These are phyloP conservation scores for Orchesella cincta DNA, from an alignment of 1,140 invertebrate species.

Conservation along the genomic window DNA sequence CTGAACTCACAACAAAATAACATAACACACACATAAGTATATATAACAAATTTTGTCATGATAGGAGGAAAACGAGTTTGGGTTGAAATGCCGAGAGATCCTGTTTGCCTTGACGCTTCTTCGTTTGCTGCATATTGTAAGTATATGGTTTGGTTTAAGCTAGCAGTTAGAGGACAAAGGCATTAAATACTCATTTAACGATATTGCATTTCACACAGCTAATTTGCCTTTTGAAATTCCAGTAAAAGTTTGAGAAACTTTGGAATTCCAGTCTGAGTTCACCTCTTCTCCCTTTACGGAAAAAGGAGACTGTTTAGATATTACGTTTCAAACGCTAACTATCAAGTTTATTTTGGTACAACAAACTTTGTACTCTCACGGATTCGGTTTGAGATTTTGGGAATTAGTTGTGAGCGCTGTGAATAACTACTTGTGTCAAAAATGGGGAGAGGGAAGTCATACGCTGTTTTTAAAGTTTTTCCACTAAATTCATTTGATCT, in stretches of 20 bases:
- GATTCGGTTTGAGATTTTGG: constrained; percentile 19
- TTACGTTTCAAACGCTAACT: too few relatives aligned
- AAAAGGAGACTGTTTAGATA: too few relatives aligned
- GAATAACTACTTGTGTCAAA: constrained; percentile 8
- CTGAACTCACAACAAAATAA: too few relatives aligned
- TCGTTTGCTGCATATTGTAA: too few relatives aligned
- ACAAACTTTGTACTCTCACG: neutral
- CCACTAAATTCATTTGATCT: constrained; percentile 2
- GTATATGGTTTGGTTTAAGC: too few relatives aligned
- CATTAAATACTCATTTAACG: constrained; percentile 16
- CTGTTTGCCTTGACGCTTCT: too few relatives aligned
- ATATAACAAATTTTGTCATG: too few relatives aligned
- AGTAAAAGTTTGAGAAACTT: neutral
- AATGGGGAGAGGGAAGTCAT: neutral
- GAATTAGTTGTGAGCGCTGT: neutral
- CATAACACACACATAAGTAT: too few relatives aligned
- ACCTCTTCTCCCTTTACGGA: too few relatives aligned
- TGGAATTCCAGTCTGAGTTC: neutral
- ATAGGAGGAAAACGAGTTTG: too few relatives aligned
- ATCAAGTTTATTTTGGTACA: too few relatives aligned
- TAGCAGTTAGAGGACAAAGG: neutral
- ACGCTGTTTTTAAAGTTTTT: neutral
- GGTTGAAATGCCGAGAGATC: too few relatives aligned
- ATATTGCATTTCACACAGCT: constrained; percentile 4
- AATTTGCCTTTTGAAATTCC: constrained; percentile 7